Evolutionary conservation across 2,797 vertebrate species (phyloP).

Genomic region (Ictinia mississippiensis): DNA sequence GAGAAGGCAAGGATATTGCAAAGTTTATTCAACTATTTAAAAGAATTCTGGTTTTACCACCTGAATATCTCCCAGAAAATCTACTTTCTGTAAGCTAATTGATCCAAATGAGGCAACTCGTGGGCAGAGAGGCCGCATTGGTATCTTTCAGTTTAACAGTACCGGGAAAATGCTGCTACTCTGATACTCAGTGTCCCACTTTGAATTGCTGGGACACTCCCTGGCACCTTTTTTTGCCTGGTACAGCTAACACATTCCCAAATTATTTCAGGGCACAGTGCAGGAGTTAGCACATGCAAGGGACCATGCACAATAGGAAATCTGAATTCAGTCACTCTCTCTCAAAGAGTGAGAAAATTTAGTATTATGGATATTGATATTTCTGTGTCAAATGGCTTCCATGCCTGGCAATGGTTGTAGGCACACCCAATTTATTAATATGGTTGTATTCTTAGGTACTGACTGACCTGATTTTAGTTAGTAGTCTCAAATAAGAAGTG

Average conservation of each 20-base stretch:
- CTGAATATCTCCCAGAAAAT: not conserved
- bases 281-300: not conserved
- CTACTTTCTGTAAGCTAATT: not conserved
- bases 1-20: not conserved
- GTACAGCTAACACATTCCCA: not conserved
- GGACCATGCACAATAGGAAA: rapidly evolving
- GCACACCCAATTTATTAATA: not conserved
- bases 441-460: not conserved
- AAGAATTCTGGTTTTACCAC: not conserved
- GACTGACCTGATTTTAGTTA: not conserved
- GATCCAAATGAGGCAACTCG: not conserved
- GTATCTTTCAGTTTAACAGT: not conserved
- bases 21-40: not conserved
- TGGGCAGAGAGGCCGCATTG: not conserved
- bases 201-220: not conserved
- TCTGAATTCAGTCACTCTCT: not conserved
- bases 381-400: not conserved
- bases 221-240: not conserved
- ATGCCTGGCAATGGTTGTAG: not conserved
- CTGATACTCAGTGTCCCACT: not conserved
- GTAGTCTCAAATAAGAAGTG: not conserved
- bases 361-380: not conserved
- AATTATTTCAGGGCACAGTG: not conserved
- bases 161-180: not conserved
- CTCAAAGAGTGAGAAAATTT: not conserved